Percentiles rank a stretch among this genome's conserved stretches.
Evolutionary conservation across 2,888 invertebrate species (phyloP).

Genomic region (Pomacea canaliculata): DNA sequence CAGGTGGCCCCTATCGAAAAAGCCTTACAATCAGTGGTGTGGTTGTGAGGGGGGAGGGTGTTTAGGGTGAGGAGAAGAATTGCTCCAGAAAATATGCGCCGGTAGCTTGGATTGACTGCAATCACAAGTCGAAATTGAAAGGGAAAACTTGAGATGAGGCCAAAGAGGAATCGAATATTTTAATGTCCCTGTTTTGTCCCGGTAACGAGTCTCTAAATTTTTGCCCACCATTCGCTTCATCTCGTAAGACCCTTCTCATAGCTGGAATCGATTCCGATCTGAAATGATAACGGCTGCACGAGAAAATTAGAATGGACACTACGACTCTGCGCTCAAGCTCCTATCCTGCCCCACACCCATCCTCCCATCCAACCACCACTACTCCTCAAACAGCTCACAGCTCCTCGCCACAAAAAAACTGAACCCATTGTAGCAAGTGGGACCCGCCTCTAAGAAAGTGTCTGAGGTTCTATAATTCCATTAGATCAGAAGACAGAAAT

Average conservation of each 20-base stretch:
- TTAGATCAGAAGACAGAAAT: constrained; percentile 25
- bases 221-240: not conserved
- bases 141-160: constrained; percentile 28
- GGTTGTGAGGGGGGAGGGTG: too few relatives aligned
- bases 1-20: constrained; percentile 10
- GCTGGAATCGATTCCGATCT: constrained; percentile 16
- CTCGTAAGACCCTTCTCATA: constrained; percentile 6
- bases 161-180: constrained; percentile 27
- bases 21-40: constrained; percentile 18
- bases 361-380: too few relatives aligned
- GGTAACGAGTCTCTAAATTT: constrained; percentile 19
- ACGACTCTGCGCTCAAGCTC: not conserved
- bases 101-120: constrained; percentile 26
- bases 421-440: too few relatives aligned
- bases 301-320: constrained; percentile 4
- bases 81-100: constrained; percentile 23
- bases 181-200: constrained; percentile 21
- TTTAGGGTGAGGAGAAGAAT: not conserved
- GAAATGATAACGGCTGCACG: constrained; percentile 23
- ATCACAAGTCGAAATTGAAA: constrained; percentile 28
- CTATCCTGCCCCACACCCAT: too few relatives aligned
- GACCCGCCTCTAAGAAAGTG: not conserved
- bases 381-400: too few relatives aligned
- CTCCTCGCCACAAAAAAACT: too few relatives aligned
- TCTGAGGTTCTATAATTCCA: constrained; percentile 22